These are phyloP conservation scores for Idris sp. DNA, from an alignment of 1,140 invertebrate genomes.

Conservation along the genomic window DNA sequence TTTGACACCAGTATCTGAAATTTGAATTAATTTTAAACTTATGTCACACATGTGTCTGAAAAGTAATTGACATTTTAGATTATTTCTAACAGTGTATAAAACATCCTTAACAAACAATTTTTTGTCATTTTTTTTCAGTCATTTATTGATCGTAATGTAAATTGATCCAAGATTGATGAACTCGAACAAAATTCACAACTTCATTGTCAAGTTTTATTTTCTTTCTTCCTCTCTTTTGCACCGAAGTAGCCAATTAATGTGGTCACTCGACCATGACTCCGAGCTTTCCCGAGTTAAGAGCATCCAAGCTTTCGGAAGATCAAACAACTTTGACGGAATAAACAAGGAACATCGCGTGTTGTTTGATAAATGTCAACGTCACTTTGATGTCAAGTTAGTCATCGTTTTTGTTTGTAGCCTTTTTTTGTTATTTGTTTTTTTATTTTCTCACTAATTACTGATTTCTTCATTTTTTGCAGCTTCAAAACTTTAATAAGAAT, in stretches of 20 bases:
- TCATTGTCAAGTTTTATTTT: conserved; percentile 2
- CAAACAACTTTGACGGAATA: conserved; percentile 23
- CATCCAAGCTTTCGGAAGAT: conserved; percentile 38
- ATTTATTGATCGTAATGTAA: conserved; percentile 14
- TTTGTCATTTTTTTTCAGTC: conserved; percentile 17
- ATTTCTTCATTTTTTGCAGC: too few relatives aligned
- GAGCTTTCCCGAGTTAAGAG: conserved; percentile 33
- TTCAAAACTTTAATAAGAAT: too few relatives aligned
- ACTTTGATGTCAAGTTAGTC: conserved; percentile 20
- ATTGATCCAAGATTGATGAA: conserved; percentile 23
- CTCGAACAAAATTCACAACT: conserved; percentile 27
- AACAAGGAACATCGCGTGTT: conserved; percentile 9
- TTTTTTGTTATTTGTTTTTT: too few relatives aligned
- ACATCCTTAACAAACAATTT: conserved; percentile 5
- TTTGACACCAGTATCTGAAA: too few relatives aligned
- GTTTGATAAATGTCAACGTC: conserved; percentile 25
- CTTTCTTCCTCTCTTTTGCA: too few relatives aligned
- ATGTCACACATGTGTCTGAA: too few relatives aligned
- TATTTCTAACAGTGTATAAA: too few relatives aligned
- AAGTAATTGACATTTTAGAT: neutral
- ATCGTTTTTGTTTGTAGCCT: too few relatives aligned
- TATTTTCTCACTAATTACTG: too few relatives aligned
- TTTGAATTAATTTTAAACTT: too few relatives aligned
- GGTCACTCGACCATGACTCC: conserved; percentile 36
- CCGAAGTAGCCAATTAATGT: conserved; percentile 46